phyloP scores from a whole-genome alignment of 2,113 vertebrate genomes.

The Garra rufa region DNA sequence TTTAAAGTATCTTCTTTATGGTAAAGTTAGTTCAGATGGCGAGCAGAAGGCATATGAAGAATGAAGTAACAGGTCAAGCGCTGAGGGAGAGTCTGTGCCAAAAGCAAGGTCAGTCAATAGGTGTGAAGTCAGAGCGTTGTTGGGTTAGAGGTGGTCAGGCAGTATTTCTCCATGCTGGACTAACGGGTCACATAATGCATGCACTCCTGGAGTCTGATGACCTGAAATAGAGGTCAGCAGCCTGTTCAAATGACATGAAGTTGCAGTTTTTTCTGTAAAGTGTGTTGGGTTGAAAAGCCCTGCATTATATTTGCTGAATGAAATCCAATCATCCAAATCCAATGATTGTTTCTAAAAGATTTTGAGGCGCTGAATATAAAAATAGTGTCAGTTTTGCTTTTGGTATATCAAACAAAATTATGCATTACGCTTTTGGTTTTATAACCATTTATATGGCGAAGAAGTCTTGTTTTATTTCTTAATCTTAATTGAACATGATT shows the following conservation, averaged over 20 bases:
- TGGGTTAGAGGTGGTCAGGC: neutral
- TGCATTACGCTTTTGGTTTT: neutral
- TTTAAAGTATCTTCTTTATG: neutral
- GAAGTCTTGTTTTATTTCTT: neutral
- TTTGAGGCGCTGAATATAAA: neutral
- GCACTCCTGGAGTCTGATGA: neutral
- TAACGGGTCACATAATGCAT: neutral
- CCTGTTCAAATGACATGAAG: neutral
- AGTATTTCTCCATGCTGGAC: neutral
- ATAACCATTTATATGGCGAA: neutral
- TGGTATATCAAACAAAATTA: neutral
- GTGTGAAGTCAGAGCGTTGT: neutral
- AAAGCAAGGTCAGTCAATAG: slow-evolving; percentile 6
- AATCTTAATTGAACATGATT: no score
- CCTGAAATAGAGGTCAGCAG: neutral
- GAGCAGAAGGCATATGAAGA: neutral
- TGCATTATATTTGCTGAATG: neutral
- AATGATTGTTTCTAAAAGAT: neutral
- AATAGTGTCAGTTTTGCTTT: neutral
- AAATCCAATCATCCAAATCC: no score
- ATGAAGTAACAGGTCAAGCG: neutral
- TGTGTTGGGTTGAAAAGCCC: neutral
- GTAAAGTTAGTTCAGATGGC: neutral
- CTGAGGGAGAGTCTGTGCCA: neutral
- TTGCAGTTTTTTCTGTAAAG: neutral